Evolutionary conservation across 2,113 vertebrate genomes (phyloP).

Genomic region (Rhynchomys soricoides): DNA sequence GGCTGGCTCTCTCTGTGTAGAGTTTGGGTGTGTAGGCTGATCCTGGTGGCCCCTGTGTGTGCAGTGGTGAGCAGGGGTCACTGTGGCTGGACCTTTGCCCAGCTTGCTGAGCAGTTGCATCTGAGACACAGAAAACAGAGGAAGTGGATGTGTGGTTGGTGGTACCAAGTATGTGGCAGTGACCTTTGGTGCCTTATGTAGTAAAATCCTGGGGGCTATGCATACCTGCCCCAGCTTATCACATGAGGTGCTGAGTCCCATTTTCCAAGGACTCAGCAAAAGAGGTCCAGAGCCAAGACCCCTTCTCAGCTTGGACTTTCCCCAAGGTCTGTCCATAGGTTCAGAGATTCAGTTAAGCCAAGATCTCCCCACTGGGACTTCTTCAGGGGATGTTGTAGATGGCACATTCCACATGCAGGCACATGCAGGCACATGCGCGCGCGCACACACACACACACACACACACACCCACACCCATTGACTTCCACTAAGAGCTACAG

Average conservation of each 20-base stretch:
- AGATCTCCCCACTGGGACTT: not conserved
- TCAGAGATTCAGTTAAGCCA: not conserved
- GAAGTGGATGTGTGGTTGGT: not conserved
- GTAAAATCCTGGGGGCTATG: not conserved
- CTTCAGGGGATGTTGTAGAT: not conserved
- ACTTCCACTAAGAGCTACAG: not conserved
- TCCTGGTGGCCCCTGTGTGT: slow-evolving; percentile 19
- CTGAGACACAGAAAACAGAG: not conserved
- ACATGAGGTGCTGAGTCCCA: not conserved
- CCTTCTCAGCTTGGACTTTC: not conserved
- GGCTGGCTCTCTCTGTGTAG: not conserved
- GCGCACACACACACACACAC: too few relatives aligned
- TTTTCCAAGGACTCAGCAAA: not conserved
- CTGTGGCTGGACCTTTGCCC: slow-evolving; percentile 43
- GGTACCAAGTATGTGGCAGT: not conserved
- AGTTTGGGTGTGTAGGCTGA: slow-evolving; percentile 49
- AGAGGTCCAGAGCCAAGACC: not conserved
- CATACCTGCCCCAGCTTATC: accelerated
- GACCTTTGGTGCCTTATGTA: not conserved
- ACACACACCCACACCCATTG: too few relatives aligned
- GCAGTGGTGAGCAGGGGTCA: not conserved
- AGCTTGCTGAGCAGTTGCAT: not conserved
- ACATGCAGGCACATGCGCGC: too few relatives aligned
- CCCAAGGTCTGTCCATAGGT: too few relatives aligned
- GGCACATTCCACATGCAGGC: too few relatives aligned